Base-by-base conservation (phyloP, 2,888 invertebrate genomes). In the Rapana venosa region DNA sequence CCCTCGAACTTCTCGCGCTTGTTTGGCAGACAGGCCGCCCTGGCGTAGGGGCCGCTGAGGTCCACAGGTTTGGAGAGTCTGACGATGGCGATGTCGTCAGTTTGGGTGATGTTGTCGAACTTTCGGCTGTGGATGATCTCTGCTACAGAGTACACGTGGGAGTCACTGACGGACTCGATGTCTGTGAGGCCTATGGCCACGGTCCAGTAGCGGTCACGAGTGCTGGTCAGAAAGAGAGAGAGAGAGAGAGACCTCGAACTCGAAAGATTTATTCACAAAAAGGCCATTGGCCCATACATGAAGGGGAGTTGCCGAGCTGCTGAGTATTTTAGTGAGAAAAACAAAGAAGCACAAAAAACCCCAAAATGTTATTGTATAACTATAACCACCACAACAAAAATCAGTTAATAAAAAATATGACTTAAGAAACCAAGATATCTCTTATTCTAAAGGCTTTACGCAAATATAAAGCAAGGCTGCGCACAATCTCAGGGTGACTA, bases 21-120 rank as follows among this genome's bases (percentile, higher is more conserved):
- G 13, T 77, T 20, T 13, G 90, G 77, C 32, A 92, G 81, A 83
- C 90, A 90, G 11, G 88, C 84, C 0, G 61, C 13, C 32, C 79
- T 87, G 56, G 83, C 74, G 22, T 85, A 1, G 2, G n/a, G 15
- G 4, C 90, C 90, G 22, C 87, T 90, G 26, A 92, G 61, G 32
- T 88, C 86, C 20, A 88, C 87, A n/a, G 90, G 32, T 6, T 47
- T 70, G 58, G 77, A 30, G 17, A 87, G 30, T 30, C 86, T 88
- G 30, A 90, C 77, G 36, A 90, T n/a, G 88, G 90, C 90, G 30
- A 90, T 86, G 88, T 90, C 90, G 79, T 90, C 86, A 11, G 77
- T 61, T 0, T 13, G 6, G 26, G 74, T 85, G 6, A 15, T 17
- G 22, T 47, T 47, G 8, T 26, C 13, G 81, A 36, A 87, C 30